Evolutionary conservation across 2,888 invertebrate genomes (phyloP), one percentile per base, ranked within the genome.

Genomic region (Cantharis nigra): DNA sequence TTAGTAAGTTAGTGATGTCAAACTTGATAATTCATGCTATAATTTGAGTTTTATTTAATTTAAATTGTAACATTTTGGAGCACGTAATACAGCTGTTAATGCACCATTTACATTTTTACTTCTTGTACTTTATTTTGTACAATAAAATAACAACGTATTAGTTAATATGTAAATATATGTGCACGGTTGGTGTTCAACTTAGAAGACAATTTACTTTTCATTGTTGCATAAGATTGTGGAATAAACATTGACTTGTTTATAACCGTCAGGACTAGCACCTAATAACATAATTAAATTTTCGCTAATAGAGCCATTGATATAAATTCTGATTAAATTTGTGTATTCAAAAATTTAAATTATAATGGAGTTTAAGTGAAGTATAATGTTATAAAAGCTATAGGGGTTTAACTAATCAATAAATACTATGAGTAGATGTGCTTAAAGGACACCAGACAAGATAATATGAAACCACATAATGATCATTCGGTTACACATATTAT

Each of bases 401-500:
- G 49, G 49, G 49, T 49, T 49, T 49, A 49, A 49, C 62, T 20
- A 67, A 67, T 69, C 20, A 26, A 26, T 26, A 26, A 14, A 67
- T 72, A 72, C 49, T 49, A 67, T 49, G 14, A 72, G 67, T 72
- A 30, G 67, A 33, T 72, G 28, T 11, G 33, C 30, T 49, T 69
- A 28, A 30, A 65, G 67, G 72, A 49, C 49, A 67, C 7, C 62
- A 30, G 67, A 72, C 13, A 62, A 67, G 33, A 49, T 67, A 67
- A 49, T 49, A 14, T 26, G 30, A 33, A 72, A 67, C 72, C 72
- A 67, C 67, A 23, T 49, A 72, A 72, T 72, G 49, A n/a, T 30
- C 49, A 72, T 72, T 49, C 67, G 49, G 72, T 30, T 72, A 67
- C 72, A 72, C 72, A 72, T 72, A 72, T 69, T 69, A 74, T 20